Evolutionary conservation across 1,140 invertebrate species (phyloP), one percentile per base, ranked within the genome.

Genomic region (Rhyacophila brunnea): DNA sequence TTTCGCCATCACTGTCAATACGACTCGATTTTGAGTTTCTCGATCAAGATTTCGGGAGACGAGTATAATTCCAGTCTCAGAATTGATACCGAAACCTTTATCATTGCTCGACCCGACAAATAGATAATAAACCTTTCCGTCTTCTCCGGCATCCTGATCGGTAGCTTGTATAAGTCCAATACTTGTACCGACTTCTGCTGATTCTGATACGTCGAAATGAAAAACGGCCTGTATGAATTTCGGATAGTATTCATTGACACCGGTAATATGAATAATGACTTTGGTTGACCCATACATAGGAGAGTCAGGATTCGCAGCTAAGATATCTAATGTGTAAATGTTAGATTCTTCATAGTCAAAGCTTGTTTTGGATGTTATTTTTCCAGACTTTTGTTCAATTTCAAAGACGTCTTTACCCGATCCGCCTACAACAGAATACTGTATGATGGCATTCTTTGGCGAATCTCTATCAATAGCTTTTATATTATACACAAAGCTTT

Each of bases 21-120:
- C 88, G 1, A 94, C 91, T 51, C 92, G 80, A 70, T 91, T 93
- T 72, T 95, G 92, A 0, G 92, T 93, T 77, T 97, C 95, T 34
- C 94, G 81, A 68, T 97, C 94, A 43, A 97, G 77, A 61, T 86
- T 83, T 35, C 90, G 78, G 0, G 91, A 87, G 0, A 96, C 91
- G 36, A 85, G 85, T 42, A 97, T 90, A 1, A 89, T 81, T 1
- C 95, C 95, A 0, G 88, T 92, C 66, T 89, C 86, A 0, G 90
- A 78, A 68, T 93, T 89, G 19, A 99, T 91, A 14, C 82, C 83
- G 74, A 98, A 96, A 0, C 95, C 95, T 66, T 87, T 87, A 64
- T 95, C 90, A 70, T 96, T 96, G 64, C 92, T 96, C 0, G 91
- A 91, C 9, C 94, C 94, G 14, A 97, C 90, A 66, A 98, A 88